Evolutionary conservation across 2,888 invertebrate genomes (phyloP), one percentile per base, ranked within the genome.

Genomic region (Ophioninae sp.): DNA sequence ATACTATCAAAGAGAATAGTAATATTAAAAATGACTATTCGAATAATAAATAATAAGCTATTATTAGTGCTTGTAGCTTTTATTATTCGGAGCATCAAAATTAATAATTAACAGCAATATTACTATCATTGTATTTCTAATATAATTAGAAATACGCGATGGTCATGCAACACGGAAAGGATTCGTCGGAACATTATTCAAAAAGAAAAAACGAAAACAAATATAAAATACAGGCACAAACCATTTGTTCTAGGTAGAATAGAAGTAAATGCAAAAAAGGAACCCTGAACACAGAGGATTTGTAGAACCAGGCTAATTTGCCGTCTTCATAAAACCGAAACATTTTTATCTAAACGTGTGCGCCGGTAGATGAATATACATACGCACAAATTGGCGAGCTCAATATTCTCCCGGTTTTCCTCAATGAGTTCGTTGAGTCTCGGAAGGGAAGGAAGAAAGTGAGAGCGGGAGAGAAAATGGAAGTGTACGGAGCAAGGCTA

Each of bases 371-470:
- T 21, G 44, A 23, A 50, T 50, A 30, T 68, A 17, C 30, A 56
- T 62, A 78, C 56, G 67, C 73, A 82, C 39, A 82, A 82, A 78
- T 78, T 76, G 76, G 72, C 79, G 79, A 80, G 39, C n/a, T 56
- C 37, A 68, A 80, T 83, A 76, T 79, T 73, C 72, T 50, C 37
- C 72, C 64, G 61, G n/a, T 23, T 37, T 61, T 61, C 20, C 50
- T 23, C 10, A 65, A 50, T 21, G 69, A 17, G 69, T 44, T 56
- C 41, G 75, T 41, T 30, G 30, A 70, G 70, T 20, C 56, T 6
- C 57, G 57, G 10, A 56, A 64, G 56, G 13, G 50, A 13, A 17
- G 6, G 17, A 50, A 64, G 50, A 23, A 67, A 73, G 30, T 13
- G 1, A 20, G 21, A 67, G 67, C 10, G 21, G 21, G 44, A 76